phyloP scores from a whole-genome alignment of 2,888 invertebrate genomes.

The Aspidiotus destructor region DNA sequence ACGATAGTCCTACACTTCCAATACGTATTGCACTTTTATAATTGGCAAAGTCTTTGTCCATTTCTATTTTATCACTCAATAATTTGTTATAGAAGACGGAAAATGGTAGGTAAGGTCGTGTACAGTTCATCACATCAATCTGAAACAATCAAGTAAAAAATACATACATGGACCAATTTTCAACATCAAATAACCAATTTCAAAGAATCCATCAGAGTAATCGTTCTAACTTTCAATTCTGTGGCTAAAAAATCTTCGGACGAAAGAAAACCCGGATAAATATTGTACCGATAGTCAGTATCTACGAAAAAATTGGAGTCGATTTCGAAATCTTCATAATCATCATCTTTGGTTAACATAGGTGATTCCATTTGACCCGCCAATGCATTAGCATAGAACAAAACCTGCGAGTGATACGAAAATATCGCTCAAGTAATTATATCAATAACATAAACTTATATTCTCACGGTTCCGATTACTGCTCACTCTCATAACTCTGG shows the following conservation, averaged over 20 bases:
- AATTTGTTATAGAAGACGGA: slow-evolving; percentile 92
- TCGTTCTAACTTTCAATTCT: slow-evolving; percentile 56
- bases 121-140: slow-evolving; percentile 66
- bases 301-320: slow-evolving; percentile 46
- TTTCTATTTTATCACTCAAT: slow-evolving; percentile 82
- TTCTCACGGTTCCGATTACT: neutral
- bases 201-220: neutral
- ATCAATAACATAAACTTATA: neutral
- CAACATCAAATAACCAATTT: slow-evolving; percentile 12
- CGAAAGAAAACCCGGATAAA: slow-evolving; percentile 34
- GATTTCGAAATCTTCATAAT: slow-evolving; percentile 51
- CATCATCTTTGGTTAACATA: slow-evolving; percentile 46
- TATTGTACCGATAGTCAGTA: slow-evolving; percentile 45
- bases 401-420: slow-evolving; percentile 51
- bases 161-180: neutral
- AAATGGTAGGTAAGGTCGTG: slow-evolving; percentile 71
- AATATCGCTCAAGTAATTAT: neutral
- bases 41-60: slow-evolving; percentile 87
- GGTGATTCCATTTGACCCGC: slow-evolving; percentile 55
- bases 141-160: slow-evolving; percentile 32
- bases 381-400: slow-evolving; percentile 78
- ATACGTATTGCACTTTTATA: slow-evolving; percentile 44
- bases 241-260: slow-evolving; percentile 51
- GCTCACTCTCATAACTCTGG: slow-evolving; percentile 73
- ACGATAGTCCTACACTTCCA: slow-evolving; percentile 10